These are phyloP conservation scores for Saturnia japonica DNA, from an alignment of 2,888 invertebrate species.

Conservation along the genomic window DNA sequence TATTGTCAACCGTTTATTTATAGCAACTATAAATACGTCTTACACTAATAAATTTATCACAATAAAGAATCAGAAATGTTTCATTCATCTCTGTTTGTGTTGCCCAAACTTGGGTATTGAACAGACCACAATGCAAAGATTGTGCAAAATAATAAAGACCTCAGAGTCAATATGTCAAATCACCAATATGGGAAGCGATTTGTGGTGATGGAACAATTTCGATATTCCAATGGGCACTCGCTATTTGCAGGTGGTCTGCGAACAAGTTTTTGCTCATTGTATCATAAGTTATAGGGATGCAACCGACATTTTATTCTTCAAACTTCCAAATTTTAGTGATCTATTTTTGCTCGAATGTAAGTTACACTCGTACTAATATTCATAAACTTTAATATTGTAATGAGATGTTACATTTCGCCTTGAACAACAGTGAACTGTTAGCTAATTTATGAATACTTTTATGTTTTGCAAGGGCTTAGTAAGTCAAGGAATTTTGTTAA, in stretches of 20 bases:
- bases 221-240: conserved; percentile 45
- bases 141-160: conserved; percentile 50
- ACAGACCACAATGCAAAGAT: conserved; percentile 32
- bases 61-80: conserved; percentile 7
- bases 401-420: not conserved
- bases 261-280: conserved; percentile 35
- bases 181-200: conserved; percentile 43
- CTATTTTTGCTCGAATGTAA: not conserved
- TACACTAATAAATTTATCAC: conserved; percentile 5
- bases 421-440: not conserved
- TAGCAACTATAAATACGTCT: conserved; percentile 9
- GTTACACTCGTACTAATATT: not conserved
- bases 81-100: conserved; percentile 18
- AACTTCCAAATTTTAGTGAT: not conserved
- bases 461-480: too few species aligned
- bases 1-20: conserved; percentile 11
- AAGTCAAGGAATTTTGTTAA: not conserved
- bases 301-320: not conserved
- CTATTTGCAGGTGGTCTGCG: conserved; percentile 71
- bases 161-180: conserved; percentile 57
- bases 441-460: not conserved
- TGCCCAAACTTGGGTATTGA: conserved; percentile 17
- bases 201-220: conserved; percentile 53
- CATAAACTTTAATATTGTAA: not conserved
- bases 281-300: not conserved